These are phyloP conservation scores for Paradisaea rubra DNA, from an alignment of 2,113 vertebrate genomes.

Conservation along the genomic window DNA sequence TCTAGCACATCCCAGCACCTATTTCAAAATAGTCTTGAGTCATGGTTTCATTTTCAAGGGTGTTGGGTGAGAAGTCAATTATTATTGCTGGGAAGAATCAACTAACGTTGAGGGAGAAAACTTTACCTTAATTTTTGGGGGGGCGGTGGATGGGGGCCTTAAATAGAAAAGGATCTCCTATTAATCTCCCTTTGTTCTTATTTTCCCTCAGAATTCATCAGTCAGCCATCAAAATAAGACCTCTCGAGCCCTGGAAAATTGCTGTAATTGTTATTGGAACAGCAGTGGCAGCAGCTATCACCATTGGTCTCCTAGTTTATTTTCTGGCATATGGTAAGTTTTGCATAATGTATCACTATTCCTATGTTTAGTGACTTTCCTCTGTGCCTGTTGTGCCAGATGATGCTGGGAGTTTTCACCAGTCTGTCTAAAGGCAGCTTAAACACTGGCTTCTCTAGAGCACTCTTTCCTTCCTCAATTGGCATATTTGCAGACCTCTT, in stretches of 20 bases:
- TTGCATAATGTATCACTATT: background rate
- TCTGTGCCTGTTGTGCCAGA: background rate
- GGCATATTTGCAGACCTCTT: background rate
- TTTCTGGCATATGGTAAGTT: slow-evolving; percentile 69
- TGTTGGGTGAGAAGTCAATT: background rate
- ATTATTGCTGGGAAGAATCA: background rate
- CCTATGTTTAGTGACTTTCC: background rate
- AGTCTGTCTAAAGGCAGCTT: background rate
- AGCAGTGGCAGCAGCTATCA: slow-evolving; percentile 51
- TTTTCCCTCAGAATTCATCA: slow-evolving; percentile 25
- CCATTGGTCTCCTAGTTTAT: slow-evolving; percentile 56
- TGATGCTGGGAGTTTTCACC: background rate
- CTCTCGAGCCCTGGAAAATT: slow-evolving; percentile 61
- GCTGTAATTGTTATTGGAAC: slow-evolving; percentile 19
- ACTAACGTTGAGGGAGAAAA: background rate
- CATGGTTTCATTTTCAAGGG: background rate
- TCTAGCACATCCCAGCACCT: background rate
- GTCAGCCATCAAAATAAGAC: slow-evolving; percentile 24
- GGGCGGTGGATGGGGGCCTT: fast-evolving
- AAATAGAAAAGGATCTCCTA: background rate
- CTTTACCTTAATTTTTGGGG: background rate
- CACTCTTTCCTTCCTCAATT: background rate
- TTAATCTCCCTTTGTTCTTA: background rate
- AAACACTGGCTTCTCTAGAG: background rate
- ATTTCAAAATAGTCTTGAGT: background rate